Base-by-base conservation (phyloP, 2,113 vertebrate genomes). In the Erinaceus europaeus region DNA sequence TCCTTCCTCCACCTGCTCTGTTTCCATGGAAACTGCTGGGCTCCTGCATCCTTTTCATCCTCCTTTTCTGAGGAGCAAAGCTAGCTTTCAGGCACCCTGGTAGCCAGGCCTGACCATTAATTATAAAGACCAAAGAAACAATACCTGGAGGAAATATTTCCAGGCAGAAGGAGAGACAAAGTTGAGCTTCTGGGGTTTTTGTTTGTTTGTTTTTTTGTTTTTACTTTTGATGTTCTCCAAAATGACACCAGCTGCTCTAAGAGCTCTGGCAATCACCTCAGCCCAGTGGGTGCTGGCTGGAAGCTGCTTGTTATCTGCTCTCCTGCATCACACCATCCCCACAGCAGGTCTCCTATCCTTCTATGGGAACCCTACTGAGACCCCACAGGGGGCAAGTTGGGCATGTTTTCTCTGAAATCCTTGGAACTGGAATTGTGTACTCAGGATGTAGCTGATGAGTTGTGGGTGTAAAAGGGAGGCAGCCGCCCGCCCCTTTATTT, bases 21-120 rank as follows among this genome's bases (percentile, higher is more conserved):
- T 96, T 95, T 92, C 94, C 94, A 96, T 95, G 94, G 95, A 91
- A 96, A 96, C 94, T 89, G 93, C 86, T 84, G 48, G 84, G 86
- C 59, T 92, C 79, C 90, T 64, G 89, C 64, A 86, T 94, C 81
- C 79, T 64, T 95, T 93, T 94, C 77, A 93, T 92, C 88, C 81
- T 89, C 38, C 77, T 76, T n/a, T 88, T 91, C 94, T 87, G 84
- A 64, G 90, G 94, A 89, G 91, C 69, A 57, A 90, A 83, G 74
- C 90, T 85, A 64, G 90, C 79, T 88, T 77, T 68, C 91, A 0
- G 29, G 89, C 62, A 80, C 93, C 87, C 82, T 4, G 13, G 72
- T 53, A 74, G 52, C 42, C 52, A 88, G 88, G 52, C 36, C 74
- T 86, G 84, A 88, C 86, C 91, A 86, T 94, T 84, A 74, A 86